Evolutionary conservation across 2,888 invertebrate genomes (phyloP).

Genomic region (Lomographa bimaculata): DNA sequence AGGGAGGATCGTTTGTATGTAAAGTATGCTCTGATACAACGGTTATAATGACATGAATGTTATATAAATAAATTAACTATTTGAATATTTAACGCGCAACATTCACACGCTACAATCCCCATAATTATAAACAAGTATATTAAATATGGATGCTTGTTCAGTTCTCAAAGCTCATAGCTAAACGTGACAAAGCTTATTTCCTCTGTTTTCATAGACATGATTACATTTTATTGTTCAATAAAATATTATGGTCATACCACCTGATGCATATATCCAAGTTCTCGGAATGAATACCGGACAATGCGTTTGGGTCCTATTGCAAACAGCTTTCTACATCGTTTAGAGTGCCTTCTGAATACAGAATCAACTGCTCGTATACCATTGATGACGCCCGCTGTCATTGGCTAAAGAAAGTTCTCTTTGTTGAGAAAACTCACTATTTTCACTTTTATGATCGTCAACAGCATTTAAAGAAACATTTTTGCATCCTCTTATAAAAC

Average conservation of each 20-base stretch:
- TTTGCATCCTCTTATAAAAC: slow-evolving; percentile 21
- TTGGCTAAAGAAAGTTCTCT: slow-evolving; percentile 27
- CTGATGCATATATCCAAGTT: slow-evolving; percentile 70
- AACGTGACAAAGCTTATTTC: slow-evolving; percentile 28
- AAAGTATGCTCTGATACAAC: slow-evolving; percentile 22
- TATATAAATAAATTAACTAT: slow-evolving; percentile 1
- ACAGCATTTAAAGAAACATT: slow-evolving; percentile 28
- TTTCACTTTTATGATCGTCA: slow-evolving; percentile 27
- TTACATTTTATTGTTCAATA: slow-evolving; percentile 36
- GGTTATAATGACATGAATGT: slow-evolving; percentile 8
- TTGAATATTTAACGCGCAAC: not conserved
- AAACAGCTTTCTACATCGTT: slow-evolving; percentile 77
- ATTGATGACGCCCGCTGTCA: slow-evolving; percentile 41
- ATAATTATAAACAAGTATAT: not conserved
- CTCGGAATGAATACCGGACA: slow-evolving; percentile 81
- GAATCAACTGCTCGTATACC: slow-evolving; percentile 44
- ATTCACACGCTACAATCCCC: slow-evolving; percentile 4
- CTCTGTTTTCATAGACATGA: slow-evolving; percentile 28
- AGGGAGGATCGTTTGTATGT: slow-evolving; percentile 29
- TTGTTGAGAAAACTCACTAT: slow-evolving; percentile 26
- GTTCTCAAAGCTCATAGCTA: slow-evolving; percentile 15
- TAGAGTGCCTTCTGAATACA: slow-evolving; percentile 63
- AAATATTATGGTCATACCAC: slow-evolving; percentile 64
- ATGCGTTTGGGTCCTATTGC: slow-evolving; percentile 72
- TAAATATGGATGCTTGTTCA: slow-evolving; percentile 2